phyloP scores from a whole-genome alignment of 2,113 vertebrate genomes.

The Ondatra zibethicus region DNA sequence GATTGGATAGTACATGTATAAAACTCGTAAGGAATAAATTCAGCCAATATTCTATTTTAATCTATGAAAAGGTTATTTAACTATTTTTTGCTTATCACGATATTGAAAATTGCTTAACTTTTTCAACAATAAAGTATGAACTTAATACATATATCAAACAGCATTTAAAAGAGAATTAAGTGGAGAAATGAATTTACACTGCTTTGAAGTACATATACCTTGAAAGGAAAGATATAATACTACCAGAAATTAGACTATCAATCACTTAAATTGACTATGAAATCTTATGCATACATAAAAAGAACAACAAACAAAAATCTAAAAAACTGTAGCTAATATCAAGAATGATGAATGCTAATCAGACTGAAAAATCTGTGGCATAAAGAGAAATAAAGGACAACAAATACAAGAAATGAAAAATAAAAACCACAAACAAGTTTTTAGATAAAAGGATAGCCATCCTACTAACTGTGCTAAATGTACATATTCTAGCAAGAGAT shows the following conservation, averaged over 20 bases:
- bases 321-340: background rate
- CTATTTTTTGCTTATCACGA: background rate
- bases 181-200: background rate
- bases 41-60: background rate
- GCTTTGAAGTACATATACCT: background rate
- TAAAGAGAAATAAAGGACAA: background rate
- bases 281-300: background rate
- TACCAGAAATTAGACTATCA: background rate
- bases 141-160: background rate
- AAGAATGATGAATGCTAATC: background rate
- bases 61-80: background rate
- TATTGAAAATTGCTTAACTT: background rate
- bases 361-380: background rate
- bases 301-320: background rate
- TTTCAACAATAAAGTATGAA: background rate
- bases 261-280: background rate
- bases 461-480: background rate
- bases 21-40: conserved; percentile 7
- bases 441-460: background rate
- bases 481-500: background rate
- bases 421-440: background rate
- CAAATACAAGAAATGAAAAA: background rate
- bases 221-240: background rate
- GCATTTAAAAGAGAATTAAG: background rate
- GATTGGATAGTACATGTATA: background rate